Evolutionary conservation across 1,140 invertebrate species (phyloP).

Genomic region (Wasmannia auropunctata): DNA sequence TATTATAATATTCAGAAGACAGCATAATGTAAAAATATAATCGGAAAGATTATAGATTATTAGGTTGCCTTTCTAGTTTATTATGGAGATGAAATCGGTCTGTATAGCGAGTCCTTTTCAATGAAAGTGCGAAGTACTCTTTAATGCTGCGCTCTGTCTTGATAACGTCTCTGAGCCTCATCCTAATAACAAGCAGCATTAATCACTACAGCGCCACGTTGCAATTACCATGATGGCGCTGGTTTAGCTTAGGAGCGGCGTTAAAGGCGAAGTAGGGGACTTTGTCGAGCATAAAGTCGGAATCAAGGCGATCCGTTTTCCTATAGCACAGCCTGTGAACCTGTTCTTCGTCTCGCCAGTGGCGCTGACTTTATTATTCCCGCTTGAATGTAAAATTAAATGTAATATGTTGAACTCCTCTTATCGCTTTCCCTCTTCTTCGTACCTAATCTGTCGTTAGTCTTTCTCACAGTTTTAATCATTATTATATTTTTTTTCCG

Average conservation of each 20-base stretch:
- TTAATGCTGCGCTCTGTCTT: slow-evolving; percentile 65
- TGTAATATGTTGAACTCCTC: not conserved
- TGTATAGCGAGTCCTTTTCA: slow-evolving; percentile 26
- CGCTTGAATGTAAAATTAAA: not conserved
- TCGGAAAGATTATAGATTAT: not conserved
- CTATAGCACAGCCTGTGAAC: not conserved
- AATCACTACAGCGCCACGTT: slow-evolving; percentile 75
- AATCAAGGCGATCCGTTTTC: slow-evolving; percentile 68
- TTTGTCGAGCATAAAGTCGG: slow-evolving; percentile 60
- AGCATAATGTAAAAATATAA: not conserved
- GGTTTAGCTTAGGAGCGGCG: slow-evolving; percentile 62
- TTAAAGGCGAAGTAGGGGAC: slow-evolving; percentile 18
- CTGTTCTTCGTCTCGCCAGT: slow-evolving; percentile 5
- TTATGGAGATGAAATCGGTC: not conserved
- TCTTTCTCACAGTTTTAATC: not conserved
- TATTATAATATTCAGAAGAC: not conserved
- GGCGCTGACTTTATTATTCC: slow-evolving; percentile 39
- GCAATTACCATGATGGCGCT: slow-evolving; percentile 78
- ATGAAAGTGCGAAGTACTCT: slow-evolving; percentile 46
- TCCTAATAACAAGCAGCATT: slow-evolving; percentile 79
- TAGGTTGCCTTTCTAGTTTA: not conserved
- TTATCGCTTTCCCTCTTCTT: not conserved
- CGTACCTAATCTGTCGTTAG: not conserved
- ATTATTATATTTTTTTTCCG: not conserved
- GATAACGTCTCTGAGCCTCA: slow-evolving; percentile 72